A percentile compares a stretch with the other conserved stretches of the same genome.
Conservation (phyloP, 2,888 invertebrate genomes). For the Tortricodes alternella region DNA sequence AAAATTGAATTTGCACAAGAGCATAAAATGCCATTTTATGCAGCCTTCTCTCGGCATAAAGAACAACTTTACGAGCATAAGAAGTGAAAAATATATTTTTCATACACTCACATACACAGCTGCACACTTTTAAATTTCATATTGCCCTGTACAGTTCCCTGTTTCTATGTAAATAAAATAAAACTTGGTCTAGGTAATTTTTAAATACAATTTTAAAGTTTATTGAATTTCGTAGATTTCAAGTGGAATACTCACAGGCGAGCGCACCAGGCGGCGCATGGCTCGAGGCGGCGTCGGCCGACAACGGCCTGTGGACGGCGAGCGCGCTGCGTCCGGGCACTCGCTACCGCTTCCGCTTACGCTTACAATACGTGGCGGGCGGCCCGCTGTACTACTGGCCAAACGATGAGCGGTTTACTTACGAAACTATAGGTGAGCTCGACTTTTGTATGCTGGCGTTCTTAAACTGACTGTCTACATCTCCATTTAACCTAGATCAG, state of each 20-base stretch:
- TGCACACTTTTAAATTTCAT: too few species aligned
- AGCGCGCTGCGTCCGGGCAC: constrained; percentile 87
- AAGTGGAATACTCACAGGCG: constrained; percentile 77
- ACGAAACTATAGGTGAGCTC: constrained; percentile 87
- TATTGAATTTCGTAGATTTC: constrained; percentile 45
- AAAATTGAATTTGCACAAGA: too few species aligned
- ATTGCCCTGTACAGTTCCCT: too few species aligned
- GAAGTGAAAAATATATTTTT: too few species aligned
- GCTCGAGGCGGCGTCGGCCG: constrained; percentile 40
- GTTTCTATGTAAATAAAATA: too few species aligned
- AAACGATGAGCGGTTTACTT: constrained; percentile 86
- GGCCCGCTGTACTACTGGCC: constrained; percentile 88
- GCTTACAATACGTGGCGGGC: constrained; percentile 84
- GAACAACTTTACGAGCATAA: too few species aligned
- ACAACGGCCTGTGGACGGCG: constrained; percentile 58
- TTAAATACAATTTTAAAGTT: neutral
- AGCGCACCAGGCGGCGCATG: constrained; percentile 54
- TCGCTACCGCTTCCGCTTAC: constrained; percentile 89
- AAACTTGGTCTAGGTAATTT: too few species aligned
- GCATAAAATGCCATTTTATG: too few species aligned
- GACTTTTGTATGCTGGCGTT: neutral
- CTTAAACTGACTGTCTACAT: neutral
- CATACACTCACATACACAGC: too few species aligned
- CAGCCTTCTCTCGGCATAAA: too few species aligned
- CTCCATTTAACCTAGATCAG: neutral